A percentile compares a stretch with the other conserved stretches of the same genome.
These are phyloP conservation scores for Dryas iulia DNA, from an alignment of 1,140 invertebrate genomes.

Conservation along the genomic window DNA sequence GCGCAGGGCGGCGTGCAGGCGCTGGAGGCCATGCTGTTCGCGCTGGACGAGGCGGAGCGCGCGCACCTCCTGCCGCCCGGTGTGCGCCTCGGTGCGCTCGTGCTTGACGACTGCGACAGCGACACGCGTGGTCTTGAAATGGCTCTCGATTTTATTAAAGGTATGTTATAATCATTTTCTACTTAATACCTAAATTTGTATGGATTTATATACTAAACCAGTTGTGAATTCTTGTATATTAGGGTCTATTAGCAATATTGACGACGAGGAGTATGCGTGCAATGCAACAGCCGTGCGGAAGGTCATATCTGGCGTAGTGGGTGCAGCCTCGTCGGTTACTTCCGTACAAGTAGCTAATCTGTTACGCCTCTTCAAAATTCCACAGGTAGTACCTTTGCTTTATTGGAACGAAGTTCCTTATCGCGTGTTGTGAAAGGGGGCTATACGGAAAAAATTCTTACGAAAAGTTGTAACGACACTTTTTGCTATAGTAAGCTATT, in stretches of 20 bases:
- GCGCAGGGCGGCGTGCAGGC: conserved; percentile 96
- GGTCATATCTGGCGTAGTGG: conserved; percentile 90
- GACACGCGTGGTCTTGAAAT: conserved; percentile 97
- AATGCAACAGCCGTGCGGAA: conserved; percentile 91
- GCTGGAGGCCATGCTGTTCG: conserved; percentile 95
- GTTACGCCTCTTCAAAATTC: conserved; percentile 80
- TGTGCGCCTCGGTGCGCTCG: conserved; percentile 91
- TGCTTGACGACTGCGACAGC: conserved; percentile 97
- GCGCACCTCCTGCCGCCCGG: conserved; percentile 82
- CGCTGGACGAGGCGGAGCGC: conserved; percentile 83
- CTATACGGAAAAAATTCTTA: no score
- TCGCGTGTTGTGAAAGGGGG: no score
- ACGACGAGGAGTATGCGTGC: conserved; percentile 93
- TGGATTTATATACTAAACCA: neutral
- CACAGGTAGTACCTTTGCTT: no score
- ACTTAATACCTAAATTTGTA: neutral
- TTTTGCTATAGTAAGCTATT: no score
- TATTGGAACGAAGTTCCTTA: no score
- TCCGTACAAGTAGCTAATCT: conserved; percentile 98
- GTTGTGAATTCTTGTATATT: conserved; percentile 34
- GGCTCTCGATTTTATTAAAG: conserved; percentile 98
- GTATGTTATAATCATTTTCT: conserved; percentile 76
- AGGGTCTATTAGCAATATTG: conserved; percentile 97
- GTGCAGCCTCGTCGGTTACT: conserved; percentile 95
- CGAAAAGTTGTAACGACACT: no score